Percentiles rank a stretch among this genome's conserved stretches.
These are phyloP conservation scores for Pithecia hirsuta DNA, from an alignment of 2,797 vertebrate species.

Conservation along the genomic window DNA sequence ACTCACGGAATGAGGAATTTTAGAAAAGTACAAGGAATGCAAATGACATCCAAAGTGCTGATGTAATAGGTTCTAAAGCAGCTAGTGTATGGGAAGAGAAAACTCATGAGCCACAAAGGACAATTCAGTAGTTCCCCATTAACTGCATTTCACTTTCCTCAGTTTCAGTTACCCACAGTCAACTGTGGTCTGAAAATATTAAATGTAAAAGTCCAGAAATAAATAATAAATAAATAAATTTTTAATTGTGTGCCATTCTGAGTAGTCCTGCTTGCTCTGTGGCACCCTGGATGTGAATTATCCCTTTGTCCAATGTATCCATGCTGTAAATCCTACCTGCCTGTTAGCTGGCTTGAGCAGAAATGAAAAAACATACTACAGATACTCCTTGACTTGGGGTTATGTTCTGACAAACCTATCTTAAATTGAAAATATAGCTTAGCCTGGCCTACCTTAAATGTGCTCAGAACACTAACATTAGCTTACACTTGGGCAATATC, in stretches of 20 bases:
- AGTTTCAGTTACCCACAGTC: not conserved
- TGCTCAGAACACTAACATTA: not conserved
- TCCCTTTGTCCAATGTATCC: not conserved
- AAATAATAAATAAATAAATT: not conserved
- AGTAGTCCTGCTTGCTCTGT: not conserved
- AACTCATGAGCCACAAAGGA: not conserved
- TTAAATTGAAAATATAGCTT: not conserved
- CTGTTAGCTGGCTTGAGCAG: not conserved
- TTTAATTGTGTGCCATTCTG: not conserved
- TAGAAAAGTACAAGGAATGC: not conserved
- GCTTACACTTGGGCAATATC: not conserved
- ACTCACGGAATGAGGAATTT: not conserved
- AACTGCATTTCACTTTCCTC: not conserved
- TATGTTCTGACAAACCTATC: not conserved
- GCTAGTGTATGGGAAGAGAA: not conserved
- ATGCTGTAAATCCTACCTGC: not conserved
- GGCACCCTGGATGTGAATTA: not conserved
- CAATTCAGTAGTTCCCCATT: too few relatives aligned
- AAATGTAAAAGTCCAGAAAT: not conserved
- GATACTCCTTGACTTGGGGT: not conserved
- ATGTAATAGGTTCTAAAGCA: not conserved
- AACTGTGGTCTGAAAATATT: not conserved
- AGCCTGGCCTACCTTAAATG: too few relatives aligned
- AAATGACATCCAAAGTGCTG: constrained; percentile 1
- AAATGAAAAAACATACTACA: not conserved